Conservation (phyloP, 1,140 invertebrate genomes). For the Solenopsis fugax region DNA sequence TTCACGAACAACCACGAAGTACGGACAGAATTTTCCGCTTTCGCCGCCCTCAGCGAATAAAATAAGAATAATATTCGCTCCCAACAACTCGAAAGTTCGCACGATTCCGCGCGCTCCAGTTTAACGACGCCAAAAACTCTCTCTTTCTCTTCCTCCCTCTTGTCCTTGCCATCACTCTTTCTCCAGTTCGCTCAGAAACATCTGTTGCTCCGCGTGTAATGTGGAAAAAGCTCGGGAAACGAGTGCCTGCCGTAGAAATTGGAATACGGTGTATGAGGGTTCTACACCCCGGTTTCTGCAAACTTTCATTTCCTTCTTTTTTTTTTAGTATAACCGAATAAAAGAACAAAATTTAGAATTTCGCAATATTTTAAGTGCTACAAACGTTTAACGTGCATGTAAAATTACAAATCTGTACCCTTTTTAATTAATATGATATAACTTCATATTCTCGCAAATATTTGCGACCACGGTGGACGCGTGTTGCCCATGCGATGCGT, state of each 20-base stretch:
- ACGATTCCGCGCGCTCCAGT: conserved; percentile 23
- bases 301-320: background rate
- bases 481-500: background rate
- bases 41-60: conserved; percentile 35
- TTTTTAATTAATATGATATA: background rate
- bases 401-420: background rate
- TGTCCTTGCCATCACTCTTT: conserved; percentile 16
- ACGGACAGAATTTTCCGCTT: conserved; percentile 41
- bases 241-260: conserved; percentile 32
- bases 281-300: background rate
- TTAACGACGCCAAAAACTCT: conserved; percentile 49
- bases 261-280: background rate
- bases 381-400: background rate
- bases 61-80: conserved; percentile 61
- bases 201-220: conserved; percentile 53
- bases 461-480: background rate
- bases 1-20: conserved; percentile 48
- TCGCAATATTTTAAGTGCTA: background rate
- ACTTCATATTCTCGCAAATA: background rate
- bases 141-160: conserved; percentile 1
- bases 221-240: conserved; percentile 13
- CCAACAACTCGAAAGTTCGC: conserved; percentile 53
- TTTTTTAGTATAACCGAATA: background rate
- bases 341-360: background rate
- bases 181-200: conserved; percentile 34